Evolutionary conservation across 2,113 vertebrate genomes (phyloP).

Genomic region (Sceloporus undulatus): DNA sequence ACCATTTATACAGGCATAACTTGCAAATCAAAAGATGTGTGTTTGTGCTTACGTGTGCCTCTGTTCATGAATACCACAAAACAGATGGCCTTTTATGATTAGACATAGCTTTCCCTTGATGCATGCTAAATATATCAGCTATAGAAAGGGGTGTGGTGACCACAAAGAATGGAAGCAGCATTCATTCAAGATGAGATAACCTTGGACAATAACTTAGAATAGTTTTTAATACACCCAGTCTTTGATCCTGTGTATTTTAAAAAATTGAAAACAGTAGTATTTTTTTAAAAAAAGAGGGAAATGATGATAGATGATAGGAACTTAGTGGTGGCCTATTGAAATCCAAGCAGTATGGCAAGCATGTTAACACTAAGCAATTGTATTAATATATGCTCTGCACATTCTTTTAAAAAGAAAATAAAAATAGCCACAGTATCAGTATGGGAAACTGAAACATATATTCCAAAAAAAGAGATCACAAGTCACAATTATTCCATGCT

Average conservation of each 20-base stretch:
- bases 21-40: slow-evolving; percentile 28
- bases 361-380: slow-evolving; percentile 58
- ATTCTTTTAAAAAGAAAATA: slow-evolving; percentile 62
- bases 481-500: no score
- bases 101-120: slow-evolving; percentile 12
- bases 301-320: slow-evolving; percentile 39
- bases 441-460: slow-evolving; percentile 63
- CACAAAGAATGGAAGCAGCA: slow-evolving; percentile 37
- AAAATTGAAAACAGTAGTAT: slow-evolving; percentile 35
- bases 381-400: slow-evolving; percentile 60
- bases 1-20: slow-evolving; percentile 18
- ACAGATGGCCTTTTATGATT: slow-evolving; percentile 14
- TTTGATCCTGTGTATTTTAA: slow-evolving; percentile 53
- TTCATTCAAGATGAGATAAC: background rate
- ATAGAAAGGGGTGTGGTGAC: background rate
- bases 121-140: background rate
- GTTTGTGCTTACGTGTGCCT: background rate
- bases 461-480: slow-evolving; percentile 71
- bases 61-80: slow-evolving; percentile 16
- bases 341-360: slow-evolving; percentile 52
- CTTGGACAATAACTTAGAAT: slow-evolving; percentile 40
- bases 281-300: slow-evolving; percentile 46
- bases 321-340: slow-evolving; percentile 54
- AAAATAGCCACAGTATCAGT: slow-evolving; percentile 42
- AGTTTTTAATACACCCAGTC: slow-evolving; percentile 35